Base-by-base conservation (phyloP, 1,140 invertebrate genomes). In the Hyles euphorbiae region DNA sequence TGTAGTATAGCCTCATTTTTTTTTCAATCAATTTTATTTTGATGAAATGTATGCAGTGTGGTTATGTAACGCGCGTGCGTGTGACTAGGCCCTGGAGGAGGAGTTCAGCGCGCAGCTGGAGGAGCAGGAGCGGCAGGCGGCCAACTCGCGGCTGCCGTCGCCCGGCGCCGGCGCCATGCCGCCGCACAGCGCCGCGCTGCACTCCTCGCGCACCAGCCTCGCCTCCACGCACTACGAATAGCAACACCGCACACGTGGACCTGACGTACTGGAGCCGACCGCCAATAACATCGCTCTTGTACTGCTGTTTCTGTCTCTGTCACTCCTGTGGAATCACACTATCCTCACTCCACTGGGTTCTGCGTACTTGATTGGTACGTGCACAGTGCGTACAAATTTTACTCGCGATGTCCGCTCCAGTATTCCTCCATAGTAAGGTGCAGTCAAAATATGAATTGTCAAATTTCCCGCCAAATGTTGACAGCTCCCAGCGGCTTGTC, bases 61-160 rank as follows among this genome's bases (percentile, higher is more conserved):
- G 22, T 22, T 22, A 22, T 22, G 22, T 40, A 5, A 40, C 36
- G 36, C 5, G 36, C 4, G 8, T 40, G 36, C 8, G 36, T 40
- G 8, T 40, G 36, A 5, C 36, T 5, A 94, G 93, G 91, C 89
- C 68, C 76, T 94, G 61, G 93, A 94, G 72, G 92, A 94, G 63
- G 92, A 94, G 67, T 94, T 94, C 77, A 81, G 89, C 36, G 79
- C 86, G 22, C 92, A 94, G 71, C 72, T 92, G 45, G 92, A 92
- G 56, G 93, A 94, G 66, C 93, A 94, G 70, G 92, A 94, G 54
- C 76, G 83, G 51, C 68, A 83, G 34, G 78, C 85, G 52, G 84
- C 80, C 0, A 82, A 76, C 57, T 73, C 76, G 7, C 65, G 82
- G 12, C 70, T 81, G 2, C 76, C 78, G 9, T 68, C 80, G 7